Percentiles rank a stretch among this genome's conserved stretches.
phyloP scores from a whole-genome alignment of 2,797 vertebrate genomes.

The Myoxocephalus aenaeus region DNA sequence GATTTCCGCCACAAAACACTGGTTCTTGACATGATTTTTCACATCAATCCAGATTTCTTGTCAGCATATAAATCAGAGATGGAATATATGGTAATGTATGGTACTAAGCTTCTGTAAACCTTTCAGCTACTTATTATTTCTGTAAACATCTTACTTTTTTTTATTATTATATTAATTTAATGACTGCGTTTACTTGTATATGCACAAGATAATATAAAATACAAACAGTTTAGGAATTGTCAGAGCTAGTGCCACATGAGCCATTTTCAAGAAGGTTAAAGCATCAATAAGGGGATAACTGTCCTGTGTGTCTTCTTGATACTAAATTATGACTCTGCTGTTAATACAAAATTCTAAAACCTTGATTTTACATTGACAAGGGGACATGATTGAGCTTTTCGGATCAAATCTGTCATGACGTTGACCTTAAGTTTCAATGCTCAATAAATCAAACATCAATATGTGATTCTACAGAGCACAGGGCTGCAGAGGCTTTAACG shows the following conservation, averaged over 20 bases:
- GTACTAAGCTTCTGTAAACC: background rate
- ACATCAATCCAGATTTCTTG: background rate
- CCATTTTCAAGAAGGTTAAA: background rate
- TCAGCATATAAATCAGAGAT: background rate
- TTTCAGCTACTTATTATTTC: background rate
- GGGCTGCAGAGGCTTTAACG: background rate
- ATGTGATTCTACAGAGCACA: background rate
- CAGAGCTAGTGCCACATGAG: background rate
- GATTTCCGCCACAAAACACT: background rate
- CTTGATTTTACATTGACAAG: background rate
- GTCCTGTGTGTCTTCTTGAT: background rate
- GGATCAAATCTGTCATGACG: background rate
- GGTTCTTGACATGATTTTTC: background rate
- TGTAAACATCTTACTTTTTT: background rate
- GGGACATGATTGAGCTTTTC: background rate
- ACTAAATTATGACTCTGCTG: background rate
- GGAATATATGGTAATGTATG: background rate
- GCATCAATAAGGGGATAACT: background rate
- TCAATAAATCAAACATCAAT: constrained; percentile 14
- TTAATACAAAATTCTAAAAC: background rate
- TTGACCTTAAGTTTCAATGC: constrained; percentile 8
- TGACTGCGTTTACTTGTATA: background rate
- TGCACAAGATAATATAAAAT: background rate
- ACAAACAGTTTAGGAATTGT: background rate
- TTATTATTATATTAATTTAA: background rate